Conservation (phyloP, 2,797 vertebrate species). For the Leptoclinus maculatus region DNA sequence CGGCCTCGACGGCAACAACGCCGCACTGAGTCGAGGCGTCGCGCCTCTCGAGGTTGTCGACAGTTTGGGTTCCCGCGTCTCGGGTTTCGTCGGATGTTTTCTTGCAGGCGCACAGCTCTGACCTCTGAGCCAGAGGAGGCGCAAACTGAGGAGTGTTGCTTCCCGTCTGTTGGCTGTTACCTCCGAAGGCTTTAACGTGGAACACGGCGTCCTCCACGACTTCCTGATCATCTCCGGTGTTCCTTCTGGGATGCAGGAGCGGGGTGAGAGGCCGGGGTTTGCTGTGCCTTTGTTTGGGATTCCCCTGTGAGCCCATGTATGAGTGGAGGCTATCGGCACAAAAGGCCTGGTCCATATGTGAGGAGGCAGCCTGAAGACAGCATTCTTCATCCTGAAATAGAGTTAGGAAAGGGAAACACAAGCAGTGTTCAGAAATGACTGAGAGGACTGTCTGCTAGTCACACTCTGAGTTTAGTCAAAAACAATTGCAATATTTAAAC, state of each 20-base stretch:
- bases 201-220: neutral
- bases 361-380: conserved; percentile 22
- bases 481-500: neutral
- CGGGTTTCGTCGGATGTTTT: conserved; percentile 18
- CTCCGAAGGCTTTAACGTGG: neutral
- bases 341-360: neutral
- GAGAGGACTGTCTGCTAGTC: no score
- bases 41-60: conserved; percentile 41
- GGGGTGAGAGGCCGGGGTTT: neutral
- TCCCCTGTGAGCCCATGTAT: neutral
- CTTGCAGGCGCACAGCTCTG: conserved; percentile 29
- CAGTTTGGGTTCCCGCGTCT: conserved; percentile 85
- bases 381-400: conserved; percentile 54
- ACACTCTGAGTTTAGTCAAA: neutral
- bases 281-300: neutral
- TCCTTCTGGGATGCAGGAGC: neutral
- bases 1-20: conserved; percentile 26
- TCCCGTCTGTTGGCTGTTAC: conserved; percentile 1
- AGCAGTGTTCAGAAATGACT: neutral
- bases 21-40: conserved; percentile 86
- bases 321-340: conserved; percentile 7
- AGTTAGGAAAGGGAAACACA: conserved; percentile 7
- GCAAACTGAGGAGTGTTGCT: neutral
- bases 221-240: conserved; percentile 5
- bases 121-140: conserved; percentile 1